Conservation (phyloP, 2,113 vertebrate species). For the Elaphurus davidianus region DNA sequence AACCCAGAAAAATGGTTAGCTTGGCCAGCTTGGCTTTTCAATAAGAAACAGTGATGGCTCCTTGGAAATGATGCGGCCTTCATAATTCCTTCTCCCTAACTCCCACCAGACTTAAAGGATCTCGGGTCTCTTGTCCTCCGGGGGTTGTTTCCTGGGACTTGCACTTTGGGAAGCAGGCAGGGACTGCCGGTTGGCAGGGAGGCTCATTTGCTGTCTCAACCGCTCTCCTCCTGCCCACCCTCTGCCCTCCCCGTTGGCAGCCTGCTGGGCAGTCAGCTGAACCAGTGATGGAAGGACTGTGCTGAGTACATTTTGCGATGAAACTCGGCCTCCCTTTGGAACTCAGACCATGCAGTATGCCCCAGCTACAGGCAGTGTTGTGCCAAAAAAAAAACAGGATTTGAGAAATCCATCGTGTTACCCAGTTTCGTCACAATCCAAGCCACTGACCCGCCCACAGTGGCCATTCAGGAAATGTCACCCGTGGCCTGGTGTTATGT, state of each 20-base stretch:
- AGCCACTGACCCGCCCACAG: not conserved
- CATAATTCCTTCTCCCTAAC: not conserved
- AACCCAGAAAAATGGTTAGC: not conserved
- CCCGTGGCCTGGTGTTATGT: not conserved
- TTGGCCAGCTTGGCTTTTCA: not conserved
- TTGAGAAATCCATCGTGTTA: not conserved
- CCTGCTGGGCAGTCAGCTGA: not conserved
- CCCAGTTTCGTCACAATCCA: not conserved
- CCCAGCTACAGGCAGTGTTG: not conserved
- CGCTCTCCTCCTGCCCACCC: not conserved
- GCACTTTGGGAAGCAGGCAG: not conserved
- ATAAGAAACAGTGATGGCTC: not conserved
- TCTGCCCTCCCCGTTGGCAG: not conserved
- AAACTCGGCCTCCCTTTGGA: not conserved
- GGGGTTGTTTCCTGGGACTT: not conserved
- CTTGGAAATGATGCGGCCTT: not conserved
- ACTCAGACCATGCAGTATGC: not conserved
- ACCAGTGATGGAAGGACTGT: accelerated
- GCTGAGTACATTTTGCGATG: no score
- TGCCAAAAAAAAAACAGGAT: not conserved
- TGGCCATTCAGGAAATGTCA: not conserved
- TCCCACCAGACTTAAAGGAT: not conserved
- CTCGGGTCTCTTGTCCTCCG: not conserved
- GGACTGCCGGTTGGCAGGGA: not conserved
- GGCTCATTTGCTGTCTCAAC: not conserved